Conservation (phyloP, 37 sponge, comb jelly and placozoan species). For the Haliclona indistincta region DNA sequence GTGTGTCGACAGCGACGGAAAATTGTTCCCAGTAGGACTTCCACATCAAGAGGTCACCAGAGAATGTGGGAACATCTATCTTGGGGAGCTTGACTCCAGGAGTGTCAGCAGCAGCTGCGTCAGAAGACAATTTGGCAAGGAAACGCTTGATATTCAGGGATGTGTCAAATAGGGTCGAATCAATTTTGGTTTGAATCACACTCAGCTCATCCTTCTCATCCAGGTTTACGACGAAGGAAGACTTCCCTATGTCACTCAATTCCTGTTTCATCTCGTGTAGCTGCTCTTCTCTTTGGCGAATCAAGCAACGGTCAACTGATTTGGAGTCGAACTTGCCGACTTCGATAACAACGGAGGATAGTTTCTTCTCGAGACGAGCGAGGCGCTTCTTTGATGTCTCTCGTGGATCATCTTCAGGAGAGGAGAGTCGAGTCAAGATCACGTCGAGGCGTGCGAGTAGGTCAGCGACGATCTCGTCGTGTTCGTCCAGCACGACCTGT, state of each 20-base stretch:
- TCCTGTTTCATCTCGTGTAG: neutral
- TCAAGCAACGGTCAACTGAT: neutral
- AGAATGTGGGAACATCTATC: neutral
- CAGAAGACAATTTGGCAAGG: neutral
- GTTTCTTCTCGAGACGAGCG: neutral
- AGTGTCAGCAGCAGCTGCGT: neutral
- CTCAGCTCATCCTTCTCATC: neutral
- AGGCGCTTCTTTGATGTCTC: too few species aligned
- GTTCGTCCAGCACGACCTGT: slow-evolving; percentile 21
- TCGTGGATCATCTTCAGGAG: too few species aligned
- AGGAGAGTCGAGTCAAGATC: too few species aligned
- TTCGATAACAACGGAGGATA: neutral
- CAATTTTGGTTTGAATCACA: neutral
- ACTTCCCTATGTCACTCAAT: too few species aligned
- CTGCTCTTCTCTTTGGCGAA: neutral
- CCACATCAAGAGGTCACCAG: neutral
- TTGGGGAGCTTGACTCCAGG: neutral
- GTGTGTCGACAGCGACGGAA: neutral
- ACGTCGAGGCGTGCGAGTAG: slow-evolving; percentile 17
- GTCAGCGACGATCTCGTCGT: slow-evolving; percentile 25
- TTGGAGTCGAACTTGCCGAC: neutral
- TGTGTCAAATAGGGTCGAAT: neutral
- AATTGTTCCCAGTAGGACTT: neutral
- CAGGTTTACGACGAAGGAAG: neutral
- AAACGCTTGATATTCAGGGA: neutral